Conservation (phyloP, 2,113 vertebrate species). For the Lasiurus cinereus region DNA sequence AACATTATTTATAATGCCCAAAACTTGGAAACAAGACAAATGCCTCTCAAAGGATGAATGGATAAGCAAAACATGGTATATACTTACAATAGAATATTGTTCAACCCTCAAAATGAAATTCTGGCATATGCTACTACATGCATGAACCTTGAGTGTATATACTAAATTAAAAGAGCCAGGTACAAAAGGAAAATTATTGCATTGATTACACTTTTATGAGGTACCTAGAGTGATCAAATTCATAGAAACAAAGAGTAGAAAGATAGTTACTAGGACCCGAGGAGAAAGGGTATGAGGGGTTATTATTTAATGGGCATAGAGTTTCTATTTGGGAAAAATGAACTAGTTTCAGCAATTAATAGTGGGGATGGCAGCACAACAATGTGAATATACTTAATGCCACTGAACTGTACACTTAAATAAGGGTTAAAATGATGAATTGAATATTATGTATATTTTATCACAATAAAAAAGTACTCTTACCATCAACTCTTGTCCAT, state of each 20-base stretch:
- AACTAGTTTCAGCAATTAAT: not conserved
- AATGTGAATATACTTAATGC: not conserved
- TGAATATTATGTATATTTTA: not conserved
- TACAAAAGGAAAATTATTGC: not conserved
- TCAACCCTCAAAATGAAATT: not conserved
- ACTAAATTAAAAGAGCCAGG: not conserved
- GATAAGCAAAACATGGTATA: not conserved
- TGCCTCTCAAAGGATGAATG: not conserved
- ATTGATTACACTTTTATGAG: not conserved
- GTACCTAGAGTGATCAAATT: not conserved
- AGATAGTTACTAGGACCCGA: not conserved
- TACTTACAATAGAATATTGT: not conserved
- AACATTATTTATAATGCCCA: not conserved
- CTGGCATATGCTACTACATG: not conserved
- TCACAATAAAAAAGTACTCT: not conserved
- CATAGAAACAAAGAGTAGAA: not conserved
- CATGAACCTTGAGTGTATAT: not conserved
- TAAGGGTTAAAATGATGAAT: not conserved
- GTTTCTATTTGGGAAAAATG: not conserved
- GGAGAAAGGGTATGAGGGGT: not conserved
- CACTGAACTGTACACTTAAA: not conserved
- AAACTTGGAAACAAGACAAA: not conserved
- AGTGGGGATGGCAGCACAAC: not conserved
- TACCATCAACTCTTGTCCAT: not conserved
- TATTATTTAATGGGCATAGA: not conserved